Base-by-base conservation (phyloP, 2,888 invertebrate species). In the Cantharis flavilabris region DNA sequence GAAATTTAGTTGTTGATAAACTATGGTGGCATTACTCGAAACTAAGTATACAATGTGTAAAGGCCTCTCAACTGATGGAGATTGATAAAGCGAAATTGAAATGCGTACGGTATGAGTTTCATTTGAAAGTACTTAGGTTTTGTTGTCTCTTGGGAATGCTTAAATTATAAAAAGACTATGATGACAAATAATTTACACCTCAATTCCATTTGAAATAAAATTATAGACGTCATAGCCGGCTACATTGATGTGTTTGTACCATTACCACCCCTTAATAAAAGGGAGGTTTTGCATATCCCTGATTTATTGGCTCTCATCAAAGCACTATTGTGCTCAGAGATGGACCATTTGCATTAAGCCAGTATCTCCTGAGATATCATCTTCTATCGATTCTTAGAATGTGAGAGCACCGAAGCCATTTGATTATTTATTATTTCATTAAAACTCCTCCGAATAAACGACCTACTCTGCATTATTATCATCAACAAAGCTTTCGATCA, bases 301-400 rank as follows among this genome's bases (percentile, higher is more conserved):
- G 90, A 90, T 90, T 90, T 90, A 90, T 90, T 89, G 90, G 88
- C 89, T 88, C 89, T 90, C 89, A 89, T 90, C 90, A 89, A 89
- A 89, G 88, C 85, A 85, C 88, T 86, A 89, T 89, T 89, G 88
- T 89, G 85, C 83, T 82, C 84, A 83, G 82, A 85, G 86, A 87
- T 85, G 87, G 86, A 86, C 86, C 87, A 86, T 87, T 87, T 87
- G 86, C 87, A 87, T 87, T 86, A 86, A 85, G 84, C 84, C 83
- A 79, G 83, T 83, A 84, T 83, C 84, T 85, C 84, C 82, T 76
- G 79, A 79, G 79, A 79, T 79, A 79, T 79, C 79, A 76, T 76
- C 77, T 75, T 79, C 77, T 77, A 79, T 79, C 79, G 79, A 75
- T 77, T 77, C 77, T 79, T 77, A 79, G 79, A 77, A 77, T 79